Conservation (phyloP, 2,888 invertebrate species). For the Standfussiana lucernea region DNA sequence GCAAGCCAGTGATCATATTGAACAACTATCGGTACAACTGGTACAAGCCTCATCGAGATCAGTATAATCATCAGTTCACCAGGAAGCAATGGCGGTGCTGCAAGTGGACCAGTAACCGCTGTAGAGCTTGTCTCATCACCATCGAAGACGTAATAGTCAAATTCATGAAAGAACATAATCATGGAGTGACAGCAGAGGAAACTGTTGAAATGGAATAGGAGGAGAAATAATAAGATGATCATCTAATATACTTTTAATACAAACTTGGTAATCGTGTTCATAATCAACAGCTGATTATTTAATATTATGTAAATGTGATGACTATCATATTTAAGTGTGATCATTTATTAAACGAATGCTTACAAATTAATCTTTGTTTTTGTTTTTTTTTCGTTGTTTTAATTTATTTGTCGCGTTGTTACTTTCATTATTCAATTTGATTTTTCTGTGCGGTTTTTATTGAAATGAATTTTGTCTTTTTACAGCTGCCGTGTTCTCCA, state of each 20-base stretch:
- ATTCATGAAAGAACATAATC: slow-evolving; percentile 39
- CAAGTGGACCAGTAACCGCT: slow-evolving; percentile 54
- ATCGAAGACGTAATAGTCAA: slow-evolving; percentile 42
- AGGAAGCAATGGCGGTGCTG: slow-evolving; percentile 59
- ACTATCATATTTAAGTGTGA: neutral
- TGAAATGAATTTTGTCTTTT: neutral
- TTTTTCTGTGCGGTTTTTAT: neutral
- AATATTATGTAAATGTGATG: neutral
- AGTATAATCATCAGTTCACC: neutral
- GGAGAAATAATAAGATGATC: no score
- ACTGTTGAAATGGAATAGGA: neutral
- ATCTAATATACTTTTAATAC: neutral
- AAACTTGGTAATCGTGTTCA: neutral
- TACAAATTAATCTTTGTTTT: no score
- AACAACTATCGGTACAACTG: slow-evolving; percentile 54
- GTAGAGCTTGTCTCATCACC: slow-evolving; percentile 47
- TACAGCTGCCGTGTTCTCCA: neutral
- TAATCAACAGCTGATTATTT: neutral
- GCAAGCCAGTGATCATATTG: slow-evolving; percentile 53
- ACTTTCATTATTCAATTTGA: no score
- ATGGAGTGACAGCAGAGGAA: slow-evolving; percentile 4
- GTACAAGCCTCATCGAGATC: slow-evolving; percentile 34
- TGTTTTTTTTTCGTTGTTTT: no score
- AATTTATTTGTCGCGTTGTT: no score
- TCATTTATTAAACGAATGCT: neutral